Evolutionary conservation across 1,140 invertebrate species (phyloP), one percentile per base, ranked within the genome.

Genomic region (Streblospio benedicti): DNA sequence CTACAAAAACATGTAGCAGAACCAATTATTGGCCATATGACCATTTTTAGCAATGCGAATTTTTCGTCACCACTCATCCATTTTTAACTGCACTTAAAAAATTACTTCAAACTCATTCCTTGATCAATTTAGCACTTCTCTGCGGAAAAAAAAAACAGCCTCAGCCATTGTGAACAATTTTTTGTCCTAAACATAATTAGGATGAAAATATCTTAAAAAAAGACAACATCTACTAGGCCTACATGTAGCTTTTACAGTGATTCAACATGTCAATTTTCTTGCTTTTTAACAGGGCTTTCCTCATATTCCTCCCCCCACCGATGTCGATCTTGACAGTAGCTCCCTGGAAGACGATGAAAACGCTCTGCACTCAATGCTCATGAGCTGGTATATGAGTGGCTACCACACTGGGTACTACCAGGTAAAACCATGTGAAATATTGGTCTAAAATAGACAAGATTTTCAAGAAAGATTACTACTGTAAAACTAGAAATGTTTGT

Each of bases 321-420:
- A 32, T 38, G 23, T 28, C 4, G 6, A 2, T 45, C 23, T 38
- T 38, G 38, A 38, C 16, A 28, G 27, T 6, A 38, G 43, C 12
- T 5, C 27, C 18, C 6, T 56, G 20, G 53, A 35, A 20, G 50
- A 66, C 52, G 82, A 85, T 61, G 80, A 84, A 6, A 85, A 88
- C 66, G 85, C 85, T 1, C 71, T 90, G 4, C 86, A 87, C n/a
- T 85, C 87, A 33, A 91, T 92, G 89, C 75, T 93, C 9, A 87
- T 91, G 77, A 87, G 89, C 18, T 93, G 90, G 89, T 93, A 92
- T 69, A 90, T 92, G 83, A 89, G 86, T 75, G 90, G 90, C 9
- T 93, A 91, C 73, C 90, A 92, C 68, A 91, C 90, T 6, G 90
- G 90, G 44, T 82, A 85, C 47, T 87, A 85, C 71, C 82, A 85